Evolutionary conservation across 2,113 vertebrate species (phyloP).

Genomic region (Anarhynchus alexandrinus): DNA sequence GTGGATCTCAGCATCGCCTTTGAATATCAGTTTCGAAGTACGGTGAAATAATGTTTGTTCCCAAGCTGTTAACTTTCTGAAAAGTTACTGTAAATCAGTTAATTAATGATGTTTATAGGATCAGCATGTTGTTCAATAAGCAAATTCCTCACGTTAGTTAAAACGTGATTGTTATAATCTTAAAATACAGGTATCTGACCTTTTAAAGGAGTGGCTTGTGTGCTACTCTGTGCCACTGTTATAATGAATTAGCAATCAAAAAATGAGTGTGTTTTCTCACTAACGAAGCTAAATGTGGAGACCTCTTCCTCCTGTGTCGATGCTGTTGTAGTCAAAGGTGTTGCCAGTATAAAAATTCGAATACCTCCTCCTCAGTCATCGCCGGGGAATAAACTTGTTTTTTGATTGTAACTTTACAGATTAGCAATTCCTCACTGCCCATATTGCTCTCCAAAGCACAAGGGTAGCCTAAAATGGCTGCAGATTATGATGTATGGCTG

Average conservation of each 20-base stretch:
- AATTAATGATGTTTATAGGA: constrained; percentile 28
- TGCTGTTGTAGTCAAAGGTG: background rate
- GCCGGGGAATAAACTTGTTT: background rate
- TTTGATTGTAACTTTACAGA: background rate
- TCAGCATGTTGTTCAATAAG: background rate
- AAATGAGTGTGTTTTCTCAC: background rate
- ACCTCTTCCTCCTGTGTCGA: background rate
- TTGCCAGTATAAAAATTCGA: background rate
- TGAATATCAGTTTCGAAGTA: constrained; percentile 60
- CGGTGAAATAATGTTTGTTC: background rate
- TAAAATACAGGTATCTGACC: background rate
- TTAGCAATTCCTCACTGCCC: background rate
- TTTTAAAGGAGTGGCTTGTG: background rate
- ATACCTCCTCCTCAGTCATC: background rate
- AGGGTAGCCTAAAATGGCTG: constrained; percentile 57
- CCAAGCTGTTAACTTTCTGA: background rate
- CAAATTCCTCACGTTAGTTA: background rate
- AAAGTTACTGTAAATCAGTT: constrained; percentile 20
- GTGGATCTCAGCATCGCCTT: constrained; percentile 49
- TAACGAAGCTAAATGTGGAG: background rate
- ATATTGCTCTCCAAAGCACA: background rate
- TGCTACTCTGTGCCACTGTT: background rate
- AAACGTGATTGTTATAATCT: background rate
- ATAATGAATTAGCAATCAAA: background rate
- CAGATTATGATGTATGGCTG: constrained; percentile 57